phyloP scores from a whole-genome alignment of 2,888 invertebrate genomes.

The Eledone cirrhosa region DNA sequence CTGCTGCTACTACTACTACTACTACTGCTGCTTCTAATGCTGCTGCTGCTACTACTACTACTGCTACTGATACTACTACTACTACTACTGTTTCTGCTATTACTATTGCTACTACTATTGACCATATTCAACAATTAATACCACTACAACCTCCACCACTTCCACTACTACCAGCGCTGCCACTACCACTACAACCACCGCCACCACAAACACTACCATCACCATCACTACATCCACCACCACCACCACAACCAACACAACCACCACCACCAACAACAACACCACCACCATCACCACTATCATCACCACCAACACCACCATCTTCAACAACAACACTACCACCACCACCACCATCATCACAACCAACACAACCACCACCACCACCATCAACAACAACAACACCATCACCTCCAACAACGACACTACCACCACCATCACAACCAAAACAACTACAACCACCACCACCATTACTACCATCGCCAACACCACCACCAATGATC shows the following conservation, averaged over 20 bases:
- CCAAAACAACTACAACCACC: neutral
- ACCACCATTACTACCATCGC: no score
- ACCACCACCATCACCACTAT: no score
- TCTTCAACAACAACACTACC: neutral
- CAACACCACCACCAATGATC: no score
- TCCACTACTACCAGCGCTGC: neutral
- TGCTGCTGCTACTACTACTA: no score
- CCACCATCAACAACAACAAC: neutral
- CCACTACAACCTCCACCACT: neutral
- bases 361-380: neutral
- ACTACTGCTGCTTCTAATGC: no score
- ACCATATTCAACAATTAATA: neutral
- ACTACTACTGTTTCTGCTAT: neutral
- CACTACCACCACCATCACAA: neutral
- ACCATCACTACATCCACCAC: neutral
- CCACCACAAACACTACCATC: no score
- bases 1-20: neutral
- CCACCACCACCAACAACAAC: no score
- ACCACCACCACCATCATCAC: neutral
- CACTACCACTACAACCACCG: neutral
- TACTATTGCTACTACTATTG: neutral
- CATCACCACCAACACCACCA: no score
- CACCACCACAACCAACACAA: no score
- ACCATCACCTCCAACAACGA: neutral
- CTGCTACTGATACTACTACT: neutral